phyloP scores from a whole-genome alignment of 2,113 vertebrate species.

The Prolemur simus region DNA sequence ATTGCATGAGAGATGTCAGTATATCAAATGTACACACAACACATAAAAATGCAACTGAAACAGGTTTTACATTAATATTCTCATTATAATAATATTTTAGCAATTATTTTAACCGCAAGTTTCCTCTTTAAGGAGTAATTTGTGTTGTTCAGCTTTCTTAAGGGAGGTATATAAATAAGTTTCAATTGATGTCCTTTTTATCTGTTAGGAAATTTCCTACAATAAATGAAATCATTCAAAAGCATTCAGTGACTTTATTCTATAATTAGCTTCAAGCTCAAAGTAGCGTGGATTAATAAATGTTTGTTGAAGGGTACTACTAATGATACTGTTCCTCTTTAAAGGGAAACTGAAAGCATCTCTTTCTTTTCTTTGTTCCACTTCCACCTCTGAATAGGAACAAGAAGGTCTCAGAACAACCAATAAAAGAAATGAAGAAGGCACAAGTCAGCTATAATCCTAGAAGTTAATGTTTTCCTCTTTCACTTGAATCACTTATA shows the following conservation, averaged over 20 bases:
- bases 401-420: neutral
- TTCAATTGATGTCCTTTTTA: neutral
- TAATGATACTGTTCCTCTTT: neutral
- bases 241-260: neutral
- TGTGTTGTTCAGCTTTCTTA: neutral
- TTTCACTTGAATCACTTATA: neutral
- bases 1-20: neutral
- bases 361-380: neutral
- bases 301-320: neutral
- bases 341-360: slow-evolving; percentile 20
- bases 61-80: neutral
- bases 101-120: neutral
- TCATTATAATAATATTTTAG: neutral
- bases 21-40: neutral
- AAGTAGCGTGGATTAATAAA: neutral
- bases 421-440: neutral
- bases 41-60: neutral
- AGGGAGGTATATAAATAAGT: neutral
- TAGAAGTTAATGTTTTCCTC: neutral
- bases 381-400: neutral
- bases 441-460: neutral
- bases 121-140: neutral
- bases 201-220: neutral
- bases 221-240: slow-evolving; percentile 8
- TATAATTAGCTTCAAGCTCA: neutral